These are phyloP conservation scores for Drosophila austrosaltans DNA, from an alignment of 2,888 invertebrate species.

Conservation along the genomic window DNA sequence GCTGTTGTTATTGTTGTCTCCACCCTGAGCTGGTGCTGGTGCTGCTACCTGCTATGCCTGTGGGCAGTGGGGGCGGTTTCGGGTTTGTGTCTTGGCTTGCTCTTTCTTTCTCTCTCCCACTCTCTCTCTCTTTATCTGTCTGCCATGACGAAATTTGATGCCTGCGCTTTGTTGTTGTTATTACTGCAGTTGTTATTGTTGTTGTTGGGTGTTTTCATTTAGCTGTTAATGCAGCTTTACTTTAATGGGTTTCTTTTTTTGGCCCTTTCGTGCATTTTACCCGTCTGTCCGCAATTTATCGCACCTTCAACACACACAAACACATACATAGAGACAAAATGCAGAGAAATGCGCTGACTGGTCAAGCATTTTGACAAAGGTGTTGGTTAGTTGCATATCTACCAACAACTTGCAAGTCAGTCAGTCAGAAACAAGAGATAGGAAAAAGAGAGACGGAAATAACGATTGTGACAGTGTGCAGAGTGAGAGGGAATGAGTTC, in stretches of 20 bases:
- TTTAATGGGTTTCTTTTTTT: conserved; percentile 63
- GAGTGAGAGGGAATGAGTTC: conserved; percentile 30
- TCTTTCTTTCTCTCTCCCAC: not conserved
- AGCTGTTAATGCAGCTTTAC: conserved; percentile 70
- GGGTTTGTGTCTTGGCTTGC: conserved; percentile 12
- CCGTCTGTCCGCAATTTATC: conserved; percentile 50
- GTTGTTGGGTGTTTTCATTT: conserved; percentile 53
- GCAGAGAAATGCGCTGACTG: conserved; percentile 37
- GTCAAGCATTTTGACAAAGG: conserved; percentile 53
- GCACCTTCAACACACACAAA: conserved; percentile 42
- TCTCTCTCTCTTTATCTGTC: conserved; percentile 20
- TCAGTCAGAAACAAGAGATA: conserved; percentile 4
- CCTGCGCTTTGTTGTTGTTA: conserved; percentile 50
- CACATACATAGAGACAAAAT: conserved; percentile 1
- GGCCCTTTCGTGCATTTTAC: conserved; percentile 43
- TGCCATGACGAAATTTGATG: conserved; percentile 60
- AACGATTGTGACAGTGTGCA: not conserved
- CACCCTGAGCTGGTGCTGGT: not conserved
- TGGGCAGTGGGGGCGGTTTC: not conserved
- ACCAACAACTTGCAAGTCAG: conserved; percentile 9
- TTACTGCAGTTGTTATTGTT: conserved; percentile 17
- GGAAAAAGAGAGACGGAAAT: not conserved
- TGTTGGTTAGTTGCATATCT: conserved; percentile 40
- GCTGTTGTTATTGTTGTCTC: not conserved
- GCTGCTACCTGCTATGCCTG: not conserved